Evolutionary conservation across 1,140 invertebrate genomes (phyloP), one percentile per base, ranked within the genome.

Genomic region (Heliothis virescens): DNA sequence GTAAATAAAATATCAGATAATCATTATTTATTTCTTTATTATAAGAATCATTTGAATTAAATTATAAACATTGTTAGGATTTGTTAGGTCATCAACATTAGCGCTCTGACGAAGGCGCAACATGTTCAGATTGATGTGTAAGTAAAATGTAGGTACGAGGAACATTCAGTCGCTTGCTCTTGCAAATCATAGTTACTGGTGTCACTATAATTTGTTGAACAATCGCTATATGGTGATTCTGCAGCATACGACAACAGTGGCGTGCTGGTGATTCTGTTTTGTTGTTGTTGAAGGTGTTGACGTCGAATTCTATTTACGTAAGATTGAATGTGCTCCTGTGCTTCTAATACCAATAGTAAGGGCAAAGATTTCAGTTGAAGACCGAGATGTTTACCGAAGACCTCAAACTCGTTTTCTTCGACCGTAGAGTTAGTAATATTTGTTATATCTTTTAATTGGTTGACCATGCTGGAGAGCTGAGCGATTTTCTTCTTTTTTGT

Each of bases 291-390:
- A 62, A 62, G 59, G 59, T 34, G 59, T 26, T 26, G 59, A 26
- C 59, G 59, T 62, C 59, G 59, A 62, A 62, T 62, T 62, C 59
- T 26, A 55, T 55, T 55, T 55, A 55, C 2, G 26, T 62, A 12
- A 21, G 21, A 18, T 62, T 26, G 59, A 62, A 62, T 62, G 59
- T 62, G 59, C 13, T 62, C 59, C 13, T 62, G 59, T 62, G 59
- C 59, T 62, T 62, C 18, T 62, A 62, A 62, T 62, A 18, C 59
- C 59, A 26, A 26, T 62, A 62, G 18, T 62, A 62, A 62, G 13
- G 59, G 59, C 59, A 62, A 62, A 62, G 59, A 62, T 62, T 62
- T 62, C 18, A 62, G 59, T 62, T 62, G 59, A 21, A 62, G 26
- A 26, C 59, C 59, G 16, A 62, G 16, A 18, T 62, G 59, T 62